Conservation (phyloP, 64 coral and sea anemone species). For the Dendronephthya gigantea region DNA sequence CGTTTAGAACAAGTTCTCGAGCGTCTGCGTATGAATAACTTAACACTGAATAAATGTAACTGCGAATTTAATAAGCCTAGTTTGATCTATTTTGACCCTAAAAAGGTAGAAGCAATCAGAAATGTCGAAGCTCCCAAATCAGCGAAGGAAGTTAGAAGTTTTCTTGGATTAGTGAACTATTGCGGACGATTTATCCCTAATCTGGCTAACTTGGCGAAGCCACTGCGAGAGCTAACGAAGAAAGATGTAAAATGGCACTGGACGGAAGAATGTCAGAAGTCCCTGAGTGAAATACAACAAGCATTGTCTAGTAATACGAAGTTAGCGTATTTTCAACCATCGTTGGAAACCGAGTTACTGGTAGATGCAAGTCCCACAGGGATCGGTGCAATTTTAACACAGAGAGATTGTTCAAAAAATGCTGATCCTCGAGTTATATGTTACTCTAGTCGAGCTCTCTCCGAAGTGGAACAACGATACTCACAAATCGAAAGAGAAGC, state of each 20-base stretch:
- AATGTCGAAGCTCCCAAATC: not conserved
- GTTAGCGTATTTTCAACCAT: slow-evolving; percentile 9
- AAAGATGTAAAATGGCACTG: not conserved
- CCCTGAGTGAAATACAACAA: not conserved
- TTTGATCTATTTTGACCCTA: not conserved
- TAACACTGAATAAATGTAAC: not conserved
- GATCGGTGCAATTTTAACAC: too few relatives aligned
- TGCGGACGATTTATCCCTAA: slow-evolving; percentile 21
- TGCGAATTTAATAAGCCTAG: not conserved
- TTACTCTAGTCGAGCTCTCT: slow-evolving; percentile 29
- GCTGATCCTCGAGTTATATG: not conserved
- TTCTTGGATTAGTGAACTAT: slow-evolving; percentile 14
- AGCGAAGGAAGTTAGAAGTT: not conserved
- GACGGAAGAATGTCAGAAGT: not conserved
- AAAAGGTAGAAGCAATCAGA: slow-evolving; percentile 14
- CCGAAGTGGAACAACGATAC: not conserved
- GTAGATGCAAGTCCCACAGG: slow-evolving; percentile 18
- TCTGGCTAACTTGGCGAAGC: slow-evolving; percentile 19
- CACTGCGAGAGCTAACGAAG: slow-evolving; percentile 11
- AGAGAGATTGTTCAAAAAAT: not conserved
- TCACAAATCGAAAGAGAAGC: slow-evolving; percentile 10
- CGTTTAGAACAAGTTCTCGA: not conserved
- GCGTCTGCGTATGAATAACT: not conserved
- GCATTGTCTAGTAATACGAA: not conserved
- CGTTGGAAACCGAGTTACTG: not conserved